Conservation (phyloP, 2,797 vertebrate species). For the Pangasius sanitwongsei region DNA sequence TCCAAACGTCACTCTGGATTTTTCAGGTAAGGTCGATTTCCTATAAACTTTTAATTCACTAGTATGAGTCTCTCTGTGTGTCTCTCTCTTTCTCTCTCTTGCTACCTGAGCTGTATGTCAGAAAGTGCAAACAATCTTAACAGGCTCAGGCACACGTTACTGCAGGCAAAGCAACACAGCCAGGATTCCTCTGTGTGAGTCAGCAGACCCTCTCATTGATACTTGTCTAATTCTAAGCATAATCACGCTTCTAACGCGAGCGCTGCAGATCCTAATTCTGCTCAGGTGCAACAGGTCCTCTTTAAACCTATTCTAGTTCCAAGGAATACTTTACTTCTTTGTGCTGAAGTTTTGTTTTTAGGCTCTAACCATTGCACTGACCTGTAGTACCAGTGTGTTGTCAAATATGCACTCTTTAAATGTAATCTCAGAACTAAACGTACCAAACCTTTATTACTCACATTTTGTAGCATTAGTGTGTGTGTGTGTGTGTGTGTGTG, state of each 20-base stretch:
- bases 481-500: too few species aligned
- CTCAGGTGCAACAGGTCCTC: background rate
- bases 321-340: background rate
- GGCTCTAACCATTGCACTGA: background rate
- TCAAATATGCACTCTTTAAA: background rate
- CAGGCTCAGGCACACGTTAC: background rate
- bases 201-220: background rate
- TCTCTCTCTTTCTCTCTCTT: background rate
- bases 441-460: background rate
- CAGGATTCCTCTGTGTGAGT: background rate
- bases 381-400: background rate
- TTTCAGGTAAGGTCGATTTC: conserved; percentile 66
- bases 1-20: conserved; percentile 62
- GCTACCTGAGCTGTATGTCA: background rate
- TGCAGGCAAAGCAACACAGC: background rate
- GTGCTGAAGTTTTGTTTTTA: background rate
- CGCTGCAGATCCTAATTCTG: background rate
- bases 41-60: background rate
- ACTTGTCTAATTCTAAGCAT: background rate
- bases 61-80: background rate
- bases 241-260: background rate
- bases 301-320: background rate
- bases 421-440: background rate
- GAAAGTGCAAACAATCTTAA: background rate
- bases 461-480: background rate